Evolutionary conservation across 1,140 invertebrate species (phyloP), one percentile per base, ranked within the genome.

Genomic region (Bombus haemorrhoidalis): DNA sequence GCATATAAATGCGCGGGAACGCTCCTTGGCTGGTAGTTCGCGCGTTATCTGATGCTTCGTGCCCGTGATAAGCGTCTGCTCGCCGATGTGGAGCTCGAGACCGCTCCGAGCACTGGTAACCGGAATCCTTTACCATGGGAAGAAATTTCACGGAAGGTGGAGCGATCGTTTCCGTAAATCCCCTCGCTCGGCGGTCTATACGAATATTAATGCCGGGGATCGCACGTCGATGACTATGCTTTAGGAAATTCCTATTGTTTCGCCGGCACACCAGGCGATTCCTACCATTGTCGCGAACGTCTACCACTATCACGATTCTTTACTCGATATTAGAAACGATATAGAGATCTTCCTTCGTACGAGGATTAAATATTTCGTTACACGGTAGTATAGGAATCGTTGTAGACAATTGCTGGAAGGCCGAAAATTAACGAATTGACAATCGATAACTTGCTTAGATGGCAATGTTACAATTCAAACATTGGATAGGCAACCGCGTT

Each of bases 11-110:
- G 59, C 74, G 39, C 32, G 41, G 76, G 68, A 25, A 69, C 25
- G 75, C 64, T 79, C n/a, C 66, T 43, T 41, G 37, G 25, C 76
- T 25, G 39, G 75, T 62, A 43, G 83, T 53, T n/a, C 8, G 32
- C 81, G 76, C 53, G 41, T 85, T 85, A 85, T 85, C 83, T 85
- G 83, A 85, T 85, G 53, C 68, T 72, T 80, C 83, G 83, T 73
- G 83, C 37, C 18, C 22, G 73, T 72, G 83, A 85, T 85, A 85
- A 85, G 83, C 83, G 83, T 85, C 68, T 62, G 25, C 39, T 32
- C 2, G 12, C 53, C 39, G 59, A 34, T 18, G n/a, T 15, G 59
- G 43, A 39, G 47, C 82, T 72, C 71, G 81, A 64, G 32, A 68
- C 74, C 18, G 47, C 82, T 43, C 22, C 32, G 32, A 37, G 75